Percentiles rank a stretch among this genome's conserved stretches.
Evolutionary conservation across 2,888 invertebrate genomes (phyloP).

Genomic region (Drosophila helvetica): DNA sequence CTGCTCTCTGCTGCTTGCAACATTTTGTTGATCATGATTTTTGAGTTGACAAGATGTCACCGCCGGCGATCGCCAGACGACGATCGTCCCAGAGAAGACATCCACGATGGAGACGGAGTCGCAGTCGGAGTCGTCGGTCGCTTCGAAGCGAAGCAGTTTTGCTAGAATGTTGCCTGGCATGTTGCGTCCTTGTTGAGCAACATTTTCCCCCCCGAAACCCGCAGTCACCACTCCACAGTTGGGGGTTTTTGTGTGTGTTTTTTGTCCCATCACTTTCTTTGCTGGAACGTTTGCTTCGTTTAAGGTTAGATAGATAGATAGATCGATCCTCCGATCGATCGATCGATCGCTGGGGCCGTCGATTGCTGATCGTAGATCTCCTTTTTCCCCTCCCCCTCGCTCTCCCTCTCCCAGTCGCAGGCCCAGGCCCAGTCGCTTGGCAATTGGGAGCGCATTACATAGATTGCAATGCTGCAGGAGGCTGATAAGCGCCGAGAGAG

Average conservation of each 20-base stretch:
- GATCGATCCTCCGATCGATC: slow-evolving; percentile 37
- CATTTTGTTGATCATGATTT: slow-evolving; percentile 80
- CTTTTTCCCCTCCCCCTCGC: slow-evolving; percentile 8
- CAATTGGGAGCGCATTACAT: slow-evolving; percentile 64
- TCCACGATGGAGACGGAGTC: slow-evolving; percentile 4
- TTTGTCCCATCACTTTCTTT: slow-evolving; percentile 66
- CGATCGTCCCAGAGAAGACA: not conserved
- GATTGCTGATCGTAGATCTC: slow-evolving; percentile 52
- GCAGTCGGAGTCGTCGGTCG: not conserved
- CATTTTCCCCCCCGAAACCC: slow-evolving; percentile 46
- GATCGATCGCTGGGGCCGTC: slow-evolving; percentile 19
- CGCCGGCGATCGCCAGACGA: slow-evolving; percentile 61
- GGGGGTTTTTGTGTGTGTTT: slow-evolving; percentile 5
- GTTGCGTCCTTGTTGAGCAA: slow-evolving; percentile 76
- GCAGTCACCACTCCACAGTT: no score
- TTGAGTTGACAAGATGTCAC: slow-evolving; percentile 79
- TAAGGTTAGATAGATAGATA: slow-evolving; percentile 52
- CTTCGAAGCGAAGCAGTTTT: slow-evolving; percentile 10
- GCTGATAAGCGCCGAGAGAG: slow-evolving; percentile 61
- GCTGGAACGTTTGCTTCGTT: slow-evolving; percentile 33
- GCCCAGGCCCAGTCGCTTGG: not conserved
- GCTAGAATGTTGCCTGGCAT: slow-evolving; percentile 71
- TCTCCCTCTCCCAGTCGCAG: no score
- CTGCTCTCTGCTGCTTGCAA: slow-evolving; percentile 22
- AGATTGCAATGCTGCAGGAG: slow-evolving; percentile 63